These are phyloP conservation scores for Tachysurus fulvidraco DNA, from an alignment of 2,113 vertebrate species.

Conservation along the genomic window DNA sequence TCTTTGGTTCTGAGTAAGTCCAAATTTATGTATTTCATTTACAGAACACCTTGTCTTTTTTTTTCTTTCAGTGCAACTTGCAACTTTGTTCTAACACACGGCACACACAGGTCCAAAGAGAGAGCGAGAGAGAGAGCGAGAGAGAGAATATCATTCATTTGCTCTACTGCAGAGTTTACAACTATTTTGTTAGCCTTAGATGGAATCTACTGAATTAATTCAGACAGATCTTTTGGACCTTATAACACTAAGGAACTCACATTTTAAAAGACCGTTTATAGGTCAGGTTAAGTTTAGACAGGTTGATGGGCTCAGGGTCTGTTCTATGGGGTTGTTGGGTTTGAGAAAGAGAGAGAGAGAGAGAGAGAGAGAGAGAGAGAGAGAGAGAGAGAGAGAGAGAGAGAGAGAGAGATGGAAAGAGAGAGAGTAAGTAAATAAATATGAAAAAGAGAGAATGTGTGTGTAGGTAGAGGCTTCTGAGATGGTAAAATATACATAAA, in stretches of 20 bases:
- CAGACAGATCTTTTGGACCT: too few relatives aligned
- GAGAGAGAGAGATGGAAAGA: constrained; percentile 1
- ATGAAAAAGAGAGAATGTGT: too few relatives aligned
- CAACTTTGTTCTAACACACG: background rate
- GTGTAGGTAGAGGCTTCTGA: background rate
- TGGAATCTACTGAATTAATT: too few relatives aligned
- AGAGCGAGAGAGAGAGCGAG: background rate
- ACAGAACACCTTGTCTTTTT: background rate
- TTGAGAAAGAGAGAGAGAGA: constrained; percentile 3
- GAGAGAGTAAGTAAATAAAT: too few relatives aligned
- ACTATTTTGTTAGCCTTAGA: too few relatives aligned
- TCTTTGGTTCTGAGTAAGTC: too few relatives aligned
- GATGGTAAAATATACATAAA: constrained; percentile 23
- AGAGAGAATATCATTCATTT: background rate
- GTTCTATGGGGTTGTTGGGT: background rate
- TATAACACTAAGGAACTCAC: too few relatives aligned
- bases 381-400: constrained; percentile 7
- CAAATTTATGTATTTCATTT: background rate
- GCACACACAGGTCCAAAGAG: background rate
- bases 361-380: constrained; percentile 2
- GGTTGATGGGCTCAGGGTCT: too few relatives aligned
- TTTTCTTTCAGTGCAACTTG: background rate
- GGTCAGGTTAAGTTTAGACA: too few relatives aligned
- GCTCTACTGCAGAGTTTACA: too few relatives aligned
- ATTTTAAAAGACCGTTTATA: too few relatives aligned